Evolutionary conservation across 2,888 invertebrate species (phyloP).

Genomic region (Prionchulus punctatus): DNA sequence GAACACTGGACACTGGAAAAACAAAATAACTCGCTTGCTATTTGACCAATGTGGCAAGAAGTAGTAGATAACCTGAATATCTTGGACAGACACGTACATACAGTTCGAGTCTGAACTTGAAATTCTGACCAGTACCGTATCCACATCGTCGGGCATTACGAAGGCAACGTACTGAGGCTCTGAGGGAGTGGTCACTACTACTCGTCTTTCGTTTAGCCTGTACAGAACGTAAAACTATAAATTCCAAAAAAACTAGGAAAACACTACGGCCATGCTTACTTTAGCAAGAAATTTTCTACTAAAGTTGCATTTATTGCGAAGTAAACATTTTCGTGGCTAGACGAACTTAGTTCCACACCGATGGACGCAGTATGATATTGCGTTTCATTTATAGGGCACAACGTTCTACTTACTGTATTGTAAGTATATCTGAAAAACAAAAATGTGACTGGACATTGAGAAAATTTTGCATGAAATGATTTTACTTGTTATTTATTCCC

Average conservation of each 20-base stretch:
- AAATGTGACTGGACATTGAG: too few species aligned
- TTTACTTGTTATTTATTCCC: constrained; percentile 23
- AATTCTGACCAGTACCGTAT: constrained; percentile 32
- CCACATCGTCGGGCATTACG: constrained; percentile 40
- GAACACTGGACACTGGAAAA: constrained; percentile 60
- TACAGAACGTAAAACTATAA: too few species aligned
- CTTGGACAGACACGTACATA: constrained; percentile 61
- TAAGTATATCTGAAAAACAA: too few species aligned
- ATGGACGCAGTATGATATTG: constrained; percentile 26
- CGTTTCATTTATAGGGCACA: constrained; percentile 25
- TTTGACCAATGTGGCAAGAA: not conserved
- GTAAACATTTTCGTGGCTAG: constrained; percentile 43
- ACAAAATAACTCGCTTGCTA: not conserved
- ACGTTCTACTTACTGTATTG: constrained; percentile 24
- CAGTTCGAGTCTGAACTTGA: constrained; percentile 44
- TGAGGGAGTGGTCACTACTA: constrained; percentile 43
- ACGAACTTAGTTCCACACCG: constrained; percentile 52
- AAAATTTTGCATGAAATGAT: too few species aligned
- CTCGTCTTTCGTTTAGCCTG: too few species aligned
- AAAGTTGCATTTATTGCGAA: constrained; percentile 46
- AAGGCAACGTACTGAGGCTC: constrained; percentile 49
- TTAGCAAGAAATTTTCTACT: constrained; percentile 45
- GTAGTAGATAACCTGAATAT: constrained; percentile 40
- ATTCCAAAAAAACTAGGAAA: too few species aligned
- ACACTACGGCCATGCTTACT: constrained; percentile 24